These are phyloP conservation scores for Megalops cyprinoides DNA, from an alignment of 2,797 vertebrate genomes.

Conservation along the genomic window DNA sequence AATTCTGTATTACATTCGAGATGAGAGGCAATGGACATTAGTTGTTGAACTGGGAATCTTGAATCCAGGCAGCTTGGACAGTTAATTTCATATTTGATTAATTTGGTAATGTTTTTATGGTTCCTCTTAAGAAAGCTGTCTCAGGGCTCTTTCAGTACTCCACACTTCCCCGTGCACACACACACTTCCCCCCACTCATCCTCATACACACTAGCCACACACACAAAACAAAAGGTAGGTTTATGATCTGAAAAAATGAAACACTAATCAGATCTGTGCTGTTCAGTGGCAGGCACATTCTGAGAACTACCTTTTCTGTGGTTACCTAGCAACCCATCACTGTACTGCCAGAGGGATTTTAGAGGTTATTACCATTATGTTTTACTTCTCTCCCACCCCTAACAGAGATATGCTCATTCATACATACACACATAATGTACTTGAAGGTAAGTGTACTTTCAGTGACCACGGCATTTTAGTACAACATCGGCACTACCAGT, in stretches of 20 bases:
- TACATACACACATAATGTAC: neutral
- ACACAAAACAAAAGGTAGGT: slow-evolving; percentile 20
- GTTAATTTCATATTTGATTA: neutral
- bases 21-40: neutral
- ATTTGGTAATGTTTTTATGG: neutral
- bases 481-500: neutral
- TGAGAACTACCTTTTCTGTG: slow-evolving; percentile 40
- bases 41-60: neutral
- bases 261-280: slow-evolving; percentile 45
- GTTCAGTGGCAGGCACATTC: slow-evolving; percentile 42
- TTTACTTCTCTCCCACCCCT: slow-evolving; percentile 24
- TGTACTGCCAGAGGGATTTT: slow-evolving; percentile 41
- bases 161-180: neutral
- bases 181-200: neutral
- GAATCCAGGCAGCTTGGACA: neutral
- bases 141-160: neutral
- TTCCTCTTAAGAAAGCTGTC: neutral
- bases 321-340: slow-evolving; percentile 53
- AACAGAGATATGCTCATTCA: neutral
- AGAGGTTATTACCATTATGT: slow-evolving; percentile 25
- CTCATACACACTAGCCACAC: slow-evolving; percentile 6
- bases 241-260: slow-evolving; percentile 46
- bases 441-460: slow-evolving; percentile 14
- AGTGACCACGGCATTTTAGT: neutral
- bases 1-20: neutral